These are phyloP conservation scores for Nibea albiflora DNA, from an alignment of 2,113 vertebrate genomes.

Conservation along the genomic window DNA sequence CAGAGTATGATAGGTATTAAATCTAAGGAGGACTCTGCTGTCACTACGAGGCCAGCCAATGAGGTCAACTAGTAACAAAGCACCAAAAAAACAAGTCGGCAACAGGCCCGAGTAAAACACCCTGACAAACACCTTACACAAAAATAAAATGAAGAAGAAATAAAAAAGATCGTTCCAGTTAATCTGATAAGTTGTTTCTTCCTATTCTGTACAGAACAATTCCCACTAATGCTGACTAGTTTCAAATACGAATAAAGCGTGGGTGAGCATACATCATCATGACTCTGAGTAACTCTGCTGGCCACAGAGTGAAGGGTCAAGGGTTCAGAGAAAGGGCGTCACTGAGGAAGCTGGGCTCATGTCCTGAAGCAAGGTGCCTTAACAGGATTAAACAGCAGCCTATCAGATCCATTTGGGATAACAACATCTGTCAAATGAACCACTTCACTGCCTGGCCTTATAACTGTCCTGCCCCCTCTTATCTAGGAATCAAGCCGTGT, in stretches of 20 bases:
- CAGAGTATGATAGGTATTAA: neutral
- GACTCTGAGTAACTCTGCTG: slow-evolving; percentile 3
- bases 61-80: neutral
- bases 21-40: neutral
- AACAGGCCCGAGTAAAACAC: neutral
- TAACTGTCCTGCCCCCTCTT: slow-evolving; percentile 61
- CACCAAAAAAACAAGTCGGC: neutral
- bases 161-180: neutral
- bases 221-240: slow-evolving; percentile 3
- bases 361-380: slow-evolving; percentile 76
- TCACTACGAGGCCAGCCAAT: neutral
- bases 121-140: neutral
- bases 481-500: slow-evolving; percentile 71
- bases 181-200: neutral
- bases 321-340: slow-evolving; percentile 65
- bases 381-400: slow-evolving; percentile 79
- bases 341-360: slow-evolving; percentile 57
- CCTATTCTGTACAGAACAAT: neutral
- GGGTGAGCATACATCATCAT: neutral
- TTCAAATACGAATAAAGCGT: slow-evolving; percentile 1
- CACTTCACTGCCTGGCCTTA: slow-evolving; percentile 65
- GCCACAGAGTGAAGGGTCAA: slow-evolving; percentile 53
- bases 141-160: neutral
- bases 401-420: slow-evolving; percentile 77
- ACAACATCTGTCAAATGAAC: slow-evolving; percentile 80